phyloP scores from a whole-genome alignment of 2,888 invertebrate species.

The Sepiola atlantica region DNA sequence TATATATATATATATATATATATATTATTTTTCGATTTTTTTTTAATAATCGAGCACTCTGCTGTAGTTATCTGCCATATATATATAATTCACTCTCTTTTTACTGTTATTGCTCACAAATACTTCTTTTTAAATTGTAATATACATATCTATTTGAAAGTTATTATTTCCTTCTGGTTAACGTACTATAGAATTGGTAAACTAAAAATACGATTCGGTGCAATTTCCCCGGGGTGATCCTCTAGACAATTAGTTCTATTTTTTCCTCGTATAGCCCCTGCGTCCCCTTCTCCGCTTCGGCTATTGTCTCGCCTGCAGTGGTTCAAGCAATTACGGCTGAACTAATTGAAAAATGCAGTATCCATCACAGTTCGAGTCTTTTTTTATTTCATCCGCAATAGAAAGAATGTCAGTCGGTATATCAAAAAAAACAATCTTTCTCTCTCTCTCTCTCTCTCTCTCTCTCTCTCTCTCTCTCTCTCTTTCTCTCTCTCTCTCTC shows the following conservation, averaged over 20 bases:
- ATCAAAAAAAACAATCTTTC: neutral
- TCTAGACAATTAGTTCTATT: neutral
- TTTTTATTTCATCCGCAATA: neutral
- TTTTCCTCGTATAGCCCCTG: neutral
- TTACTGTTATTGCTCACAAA: too few species aligned
- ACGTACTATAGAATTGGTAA: neutral
- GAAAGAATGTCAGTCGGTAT: neutral
- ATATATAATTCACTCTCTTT: too few species aligned
- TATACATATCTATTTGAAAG: too few species aligned
- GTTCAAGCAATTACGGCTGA: neutral
- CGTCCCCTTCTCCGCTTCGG: neutral
- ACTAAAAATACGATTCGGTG: neutral
- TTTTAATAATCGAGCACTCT: too few species aligned
- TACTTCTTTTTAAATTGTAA: too few species aligned
- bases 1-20: too few species aligned
- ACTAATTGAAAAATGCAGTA: neutral
- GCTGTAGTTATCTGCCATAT: too few species aligned
- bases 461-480: neutral
- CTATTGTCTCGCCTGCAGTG: neutral
- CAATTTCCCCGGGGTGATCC: neutral
- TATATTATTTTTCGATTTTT: too few species aligned
- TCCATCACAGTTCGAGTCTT: neutral
- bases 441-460: neutral
- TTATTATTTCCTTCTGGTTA: neutral
- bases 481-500: too few species aligned